Conservation (phyloP, 1,140 invertebrate genomes). For the Propsilocerus akamusi region DNA sequence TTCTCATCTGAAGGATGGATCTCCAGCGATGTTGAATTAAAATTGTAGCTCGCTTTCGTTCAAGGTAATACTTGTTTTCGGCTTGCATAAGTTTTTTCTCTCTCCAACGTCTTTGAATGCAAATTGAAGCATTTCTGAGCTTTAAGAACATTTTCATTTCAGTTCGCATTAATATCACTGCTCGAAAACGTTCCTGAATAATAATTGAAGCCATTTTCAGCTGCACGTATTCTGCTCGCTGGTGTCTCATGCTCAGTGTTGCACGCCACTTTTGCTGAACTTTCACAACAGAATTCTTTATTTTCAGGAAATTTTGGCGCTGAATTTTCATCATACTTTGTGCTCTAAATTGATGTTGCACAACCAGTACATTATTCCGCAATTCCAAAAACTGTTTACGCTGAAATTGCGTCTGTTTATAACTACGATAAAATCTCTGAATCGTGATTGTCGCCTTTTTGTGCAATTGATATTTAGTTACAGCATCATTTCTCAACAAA, state of each 20-base stretch:
- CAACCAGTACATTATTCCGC: conserved; percentile 2
- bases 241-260: conserved; percentile 7
- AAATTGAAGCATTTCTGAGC: conserved; percentile 11
- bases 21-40: conserved; percentile 24
- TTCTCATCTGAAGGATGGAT: no score
- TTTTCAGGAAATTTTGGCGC: conserved; percentile 7
- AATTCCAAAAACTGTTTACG: not conserved
- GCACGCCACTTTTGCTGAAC: conserved; percentile 17
- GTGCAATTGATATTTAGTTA: no score
- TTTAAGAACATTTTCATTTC: conserved; percentile 15
- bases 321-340: conserved; percentile 11
- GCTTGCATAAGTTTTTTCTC: conserved; percentile 10
- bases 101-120: conserved; percentile 19
- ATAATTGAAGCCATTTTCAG: conserved; percentile 18
- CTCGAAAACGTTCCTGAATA: conserved; percentile 27
- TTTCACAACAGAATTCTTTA: conserved; percentile 8
- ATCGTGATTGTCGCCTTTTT: conserved; percentile 22
- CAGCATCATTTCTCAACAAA: conserved; percentile 12
- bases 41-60: conserved; percentile 15
- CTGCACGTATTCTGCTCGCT: conserved; percentile 12
- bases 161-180: conserved; percentile 14
- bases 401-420: conserved; percentile 10
- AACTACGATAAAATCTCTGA: conserved; percentile 28
- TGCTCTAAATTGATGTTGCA: conserved; percentile 26
- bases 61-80: conserved; percentile 16